Evolutionary conservation across 2,113 vertebrate genomes (phyloP).

Genomic region (Lasiurus cinereus): DNA sequence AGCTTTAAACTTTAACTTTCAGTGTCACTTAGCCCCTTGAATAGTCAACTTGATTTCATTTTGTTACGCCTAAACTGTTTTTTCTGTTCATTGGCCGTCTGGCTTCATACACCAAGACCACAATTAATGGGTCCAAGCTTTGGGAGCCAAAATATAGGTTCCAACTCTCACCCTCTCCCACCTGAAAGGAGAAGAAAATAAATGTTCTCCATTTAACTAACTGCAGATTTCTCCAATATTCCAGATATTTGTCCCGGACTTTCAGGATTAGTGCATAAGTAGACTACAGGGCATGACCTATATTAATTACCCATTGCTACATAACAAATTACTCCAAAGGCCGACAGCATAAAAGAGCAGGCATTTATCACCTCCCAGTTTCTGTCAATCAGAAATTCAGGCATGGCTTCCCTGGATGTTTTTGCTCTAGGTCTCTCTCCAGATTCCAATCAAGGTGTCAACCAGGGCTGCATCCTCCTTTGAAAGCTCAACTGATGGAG

Average conservation of each 20-base stretch:
- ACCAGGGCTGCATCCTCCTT: neutral
- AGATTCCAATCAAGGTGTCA: neutral
- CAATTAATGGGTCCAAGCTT: neutral
- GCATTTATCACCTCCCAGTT: constrained; percentile 2
- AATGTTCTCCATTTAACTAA: neutral
- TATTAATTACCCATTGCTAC: neutral
- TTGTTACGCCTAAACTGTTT: neutral
- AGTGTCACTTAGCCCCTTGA: neutral
- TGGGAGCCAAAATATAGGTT: neutral
- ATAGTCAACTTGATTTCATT: neutral
- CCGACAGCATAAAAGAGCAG: neutral
- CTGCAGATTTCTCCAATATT: neutral
- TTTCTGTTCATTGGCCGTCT: neutral
- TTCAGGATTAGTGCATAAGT: neutral
- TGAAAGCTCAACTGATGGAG: neutral
- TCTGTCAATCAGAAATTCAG: neutral
- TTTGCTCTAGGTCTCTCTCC: neutral
- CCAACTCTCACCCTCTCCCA: neutral
- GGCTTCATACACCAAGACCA: neutral
- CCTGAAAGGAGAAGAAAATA: neutral
- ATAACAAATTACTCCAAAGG: neutral
- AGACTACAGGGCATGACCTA: neutral
- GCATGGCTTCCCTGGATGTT: neutral
- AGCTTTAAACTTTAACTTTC: constrained; percentile 1
- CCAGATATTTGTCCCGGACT: neutral